Evolutionary conservation across 2,888 invertebrate species (phyloP).

Genomic region (Brenthis daphne): DNA sequence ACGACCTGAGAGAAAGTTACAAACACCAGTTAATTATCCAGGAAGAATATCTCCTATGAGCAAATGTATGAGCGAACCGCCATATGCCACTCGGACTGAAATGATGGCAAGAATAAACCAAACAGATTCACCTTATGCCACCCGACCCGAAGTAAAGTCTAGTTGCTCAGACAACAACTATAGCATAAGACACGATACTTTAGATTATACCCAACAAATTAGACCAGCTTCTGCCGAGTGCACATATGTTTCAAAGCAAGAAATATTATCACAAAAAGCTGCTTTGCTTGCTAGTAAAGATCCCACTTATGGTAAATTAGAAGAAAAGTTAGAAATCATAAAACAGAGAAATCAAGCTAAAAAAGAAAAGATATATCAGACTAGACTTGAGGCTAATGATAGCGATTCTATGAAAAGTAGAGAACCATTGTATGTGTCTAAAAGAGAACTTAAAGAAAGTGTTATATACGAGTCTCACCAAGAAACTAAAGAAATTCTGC

Average conservation of each 20-base stretch:
- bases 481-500: slow-evolving; percentile 65
- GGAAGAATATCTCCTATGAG: slow-evolving; percentile 70
- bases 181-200: slow-evolving; percentile 56
- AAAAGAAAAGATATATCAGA: slow-evolving; percentile 79
- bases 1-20: slow-evolving; percentile 69
- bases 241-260: slow-evolving; percentile 77
- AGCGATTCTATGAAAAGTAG: slow-evolving; percentile 71
- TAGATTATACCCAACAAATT: slow-evolving; percentile 59
- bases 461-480: slow-evolving; percentile 79
- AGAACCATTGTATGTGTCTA: slow-evolving; percentile 77
- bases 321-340: slow-evolving; percentile 78
- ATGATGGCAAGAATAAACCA: slow-evolving; percentile 70
- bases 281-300: slow-evolving; percentile 74
- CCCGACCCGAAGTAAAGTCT: slow-evolving; percentile 69
- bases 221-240: slow-evolving; percentile 76
- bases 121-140: slow-evolving; percentile 68
- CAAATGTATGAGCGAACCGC: slow-evolving; percentile 78
- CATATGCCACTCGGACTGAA: slow-evolving; percentile 71
- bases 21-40: slow-evolving; percentile 68
- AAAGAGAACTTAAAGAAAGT: slow-evolving; percentile 76
- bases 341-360: slow-evolving; percentile 80
- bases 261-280: slow-evolving; percentile 78
- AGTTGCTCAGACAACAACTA: slow-evolving; percentile 73
- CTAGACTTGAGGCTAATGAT: slow-evolving; percentile 75
- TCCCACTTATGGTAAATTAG: slow-evolving; percentile 64